Evolutionary conservation across 2,797 vertebrate species (phyloP), one percentile per base, ranked within the genome.

Genomic region (Anniella stebbinsi): DNA sequence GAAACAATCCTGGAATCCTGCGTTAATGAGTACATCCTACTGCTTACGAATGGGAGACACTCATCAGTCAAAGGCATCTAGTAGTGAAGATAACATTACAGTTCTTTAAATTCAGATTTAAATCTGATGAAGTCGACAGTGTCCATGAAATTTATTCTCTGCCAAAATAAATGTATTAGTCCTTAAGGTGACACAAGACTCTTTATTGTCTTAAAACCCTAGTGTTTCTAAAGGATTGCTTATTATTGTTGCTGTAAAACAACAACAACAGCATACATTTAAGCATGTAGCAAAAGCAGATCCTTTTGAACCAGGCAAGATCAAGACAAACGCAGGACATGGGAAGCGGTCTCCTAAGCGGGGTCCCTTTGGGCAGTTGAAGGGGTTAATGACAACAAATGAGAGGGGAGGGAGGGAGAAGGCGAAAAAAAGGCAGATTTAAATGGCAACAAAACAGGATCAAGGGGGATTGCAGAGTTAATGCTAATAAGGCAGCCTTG

Each of bases 391-490:
- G 63, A 7, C 17, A 8, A 2, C 70, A 0, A 51, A 25, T 0
- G 2, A 12, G 45, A 84, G 82, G 69, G 6, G 67, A 70, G 21
- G 7, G 15, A 28, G 38, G 10, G 8, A 0, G 1, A 33, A 11
- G 0, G 23, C 11, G 5, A 0, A 28, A 23, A 67, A 33, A 15
- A 6, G 1, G 38, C 78, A 78, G 75, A 28, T 48, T 33, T 66
- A 38, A 75, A 87, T 41, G 13, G 41, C 82, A 82, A 90, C 83
- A 76, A 69, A 51, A 90, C 10, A 57, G 90, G 84, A 91, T 73
- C 88, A 70, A 80, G 76, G 0, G 23, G 85, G 94, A 87, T 90
- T 72, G 75, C 76, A 88, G 93, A 84, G 63, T 85, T 81, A 63
- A 91, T 0, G 80, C 89, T 80, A 91, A 90, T 3, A n/a, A 87